Base-by-base conservation (phyloP, 2,888 invertebrate genomes). In the Conomelus anceps region DNA sequence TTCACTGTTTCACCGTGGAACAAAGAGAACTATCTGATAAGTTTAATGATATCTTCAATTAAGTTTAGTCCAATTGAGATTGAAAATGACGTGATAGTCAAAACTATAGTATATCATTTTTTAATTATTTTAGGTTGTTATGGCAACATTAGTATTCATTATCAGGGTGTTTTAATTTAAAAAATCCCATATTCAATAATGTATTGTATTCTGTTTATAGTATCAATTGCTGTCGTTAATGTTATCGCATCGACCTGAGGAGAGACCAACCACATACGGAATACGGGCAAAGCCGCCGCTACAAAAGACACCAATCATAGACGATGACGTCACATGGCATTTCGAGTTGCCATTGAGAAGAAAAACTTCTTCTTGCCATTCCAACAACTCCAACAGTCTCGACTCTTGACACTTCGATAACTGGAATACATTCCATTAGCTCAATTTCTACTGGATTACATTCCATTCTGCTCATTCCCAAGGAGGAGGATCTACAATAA, bases 231-330 rank as follows among this genome's bases (percentile, higher is more conserved):
- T 98, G 13, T 95, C 95, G 91, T 93, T 96, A 92, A 97, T 98
- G 97, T 93, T 98, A 85, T 96, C 97, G 90, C 93, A 94, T 3
- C 94, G 96, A 90, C 98, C 98, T 0, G 94, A 94, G 3, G 94
- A 94, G 90, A 94, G 98, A 1, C 98, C 98, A 22, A 96, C 96
- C 0, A 97, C 97, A 0, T 94, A 95, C 90, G 96, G 96, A 26
- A 95, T 97, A 23, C 94, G 95, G 84, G 95, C 95, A 0, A 94
- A 95, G 9, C 95, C 95, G 0, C 96, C 96, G 0, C 94, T 93
- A 91, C 93, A 94, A n/a, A 24, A 84, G 22, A 88, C 86, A 3
- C 22, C 89, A 17, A 88, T 88, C 22, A 11, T 89, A 1, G 91
- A 90, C 23, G 90, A 91, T 22, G 84, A 23, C 13, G n/a, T 63